Evolutionary conservation across 1,140 invertebrate genomes (phyloP).

Genomic region (Cardiocondyla obscurior): DNA sequence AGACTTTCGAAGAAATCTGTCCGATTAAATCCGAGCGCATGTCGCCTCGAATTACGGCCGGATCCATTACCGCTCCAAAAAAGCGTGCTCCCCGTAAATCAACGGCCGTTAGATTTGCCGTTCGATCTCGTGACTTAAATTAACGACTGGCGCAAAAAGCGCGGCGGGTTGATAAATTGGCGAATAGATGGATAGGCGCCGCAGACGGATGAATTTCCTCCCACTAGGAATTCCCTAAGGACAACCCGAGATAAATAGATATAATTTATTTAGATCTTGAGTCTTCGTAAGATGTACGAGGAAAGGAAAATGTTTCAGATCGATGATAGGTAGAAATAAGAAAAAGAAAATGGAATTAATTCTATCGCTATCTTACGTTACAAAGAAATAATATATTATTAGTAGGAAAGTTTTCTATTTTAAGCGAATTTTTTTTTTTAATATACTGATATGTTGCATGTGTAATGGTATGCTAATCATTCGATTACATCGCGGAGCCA

Average conservation of each 20-base stretch:
- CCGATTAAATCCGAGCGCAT: slow-evolving; percentile 38
- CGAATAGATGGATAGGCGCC: slow-evolving; percentile 24
- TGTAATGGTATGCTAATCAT: slow-evolving; percentile 25
- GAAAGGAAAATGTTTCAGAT: slow-evolving; percentile 2
- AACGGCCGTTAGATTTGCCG: slow-evolving; percentile 53
- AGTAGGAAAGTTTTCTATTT: background rate
- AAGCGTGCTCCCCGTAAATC: slow-evolving; percentile 41
- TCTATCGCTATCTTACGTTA: background rate
- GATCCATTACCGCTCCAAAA: slow-evolving; percentile 36
- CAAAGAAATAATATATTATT: background rate
- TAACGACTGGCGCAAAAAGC: slow-evolving; percentile 41
- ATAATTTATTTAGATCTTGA: slow-evolving; percentile 52
- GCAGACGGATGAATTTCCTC: slow-evolving; percentile 39
- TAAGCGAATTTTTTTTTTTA: background rate
- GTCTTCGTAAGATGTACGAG: background rate
- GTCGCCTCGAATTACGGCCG: slow-evolving; percentile 24
- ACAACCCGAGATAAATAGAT: slow-evolving; percentile 46
- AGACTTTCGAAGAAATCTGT: slow-evolving; percentile 10
- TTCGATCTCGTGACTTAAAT: slow-evolving; percentile 47
- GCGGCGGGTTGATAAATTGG: slow-evolving; percentile 47
- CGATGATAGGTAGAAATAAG: background rate
- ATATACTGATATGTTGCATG: background rate
- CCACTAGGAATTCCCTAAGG: slow-evolving; percentile 3
- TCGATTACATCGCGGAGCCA: background rate
- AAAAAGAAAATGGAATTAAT: no score